Evolutionary conservation across 2,888 invertebrate species (phyloP).

Genomic region (Margaritifera margaritifera): DNA sequence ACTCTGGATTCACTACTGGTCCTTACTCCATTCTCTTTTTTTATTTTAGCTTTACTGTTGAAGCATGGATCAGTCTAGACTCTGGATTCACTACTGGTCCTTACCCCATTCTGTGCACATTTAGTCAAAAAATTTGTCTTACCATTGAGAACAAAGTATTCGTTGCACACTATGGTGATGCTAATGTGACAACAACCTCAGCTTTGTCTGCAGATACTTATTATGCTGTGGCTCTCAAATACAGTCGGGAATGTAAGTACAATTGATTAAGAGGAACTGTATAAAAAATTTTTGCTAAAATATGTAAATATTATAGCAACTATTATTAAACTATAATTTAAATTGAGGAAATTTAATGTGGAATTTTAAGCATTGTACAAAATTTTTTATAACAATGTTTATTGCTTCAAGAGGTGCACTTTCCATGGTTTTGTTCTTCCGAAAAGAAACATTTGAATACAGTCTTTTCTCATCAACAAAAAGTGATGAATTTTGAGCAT

Average conservation of each 20-base stretch:
- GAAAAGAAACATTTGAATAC: too few species aligned
- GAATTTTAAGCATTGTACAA: too few species aligned
- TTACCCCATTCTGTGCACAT: constrained; percentile 56
- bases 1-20: too few species aligned
- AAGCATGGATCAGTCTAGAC: constrained; percentile 50
- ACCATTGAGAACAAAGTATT: constrained; percentile 47
- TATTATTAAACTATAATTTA: too few species aligned
- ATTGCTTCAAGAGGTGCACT: constrained; percentile 23
- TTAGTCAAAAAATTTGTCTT: constrained; percentile 48
- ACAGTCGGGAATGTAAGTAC: constrained; percentile 32
- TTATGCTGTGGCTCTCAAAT: constrained; percentile 52
- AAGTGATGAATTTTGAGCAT: too few species aligned
- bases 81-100: constrained; percentile 39
- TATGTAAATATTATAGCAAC: too few species aligned
- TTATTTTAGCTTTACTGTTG: constrained; percentile 56
- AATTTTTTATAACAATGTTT: too few species aligned
- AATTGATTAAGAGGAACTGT: not conserved
- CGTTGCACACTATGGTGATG: constrained; percentile 38
- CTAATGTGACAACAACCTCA: constrained; percentile 33
- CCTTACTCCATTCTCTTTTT: too few species aligned
- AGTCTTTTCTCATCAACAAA: too few species aligned
- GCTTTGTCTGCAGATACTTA: constrained; percentile 43
- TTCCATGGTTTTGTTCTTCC: constrained; percentile 12
- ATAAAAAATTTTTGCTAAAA: too few species aligned
- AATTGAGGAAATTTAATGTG: too few species aligned